These are phyloP conservation scores for Trissolcus basalis DNA, from an alignment of 1,140 invertebrate species.

Conservation along the genomic window DNA sequence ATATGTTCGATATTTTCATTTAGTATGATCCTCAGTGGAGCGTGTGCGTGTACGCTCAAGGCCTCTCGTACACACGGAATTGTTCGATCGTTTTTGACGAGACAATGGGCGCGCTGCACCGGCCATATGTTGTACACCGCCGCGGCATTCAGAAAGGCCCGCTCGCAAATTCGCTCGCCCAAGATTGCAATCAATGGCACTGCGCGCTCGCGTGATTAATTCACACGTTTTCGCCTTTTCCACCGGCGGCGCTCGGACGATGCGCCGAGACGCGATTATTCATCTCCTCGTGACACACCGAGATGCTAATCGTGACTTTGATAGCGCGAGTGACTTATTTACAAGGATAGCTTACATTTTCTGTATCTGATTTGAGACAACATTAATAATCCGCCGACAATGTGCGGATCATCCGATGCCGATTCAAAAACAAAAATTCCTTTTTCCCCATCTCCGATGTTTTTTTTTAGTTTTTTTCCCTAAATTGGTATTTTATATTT, in stretches of 20 bases:
- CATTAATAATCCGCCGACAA: slow-evolving; percentile 17
- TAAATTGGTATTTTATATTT: too few relatives aligned
- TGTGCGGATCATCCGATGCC: neutral
- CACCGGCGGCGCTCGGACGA: slow-evolving; percentile 3
- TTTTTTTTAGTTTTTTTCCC: neutral
- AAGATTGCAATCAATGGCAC: slow-evolving; percentile 15
- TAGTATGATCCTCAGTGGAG: slow-evolving; percentile 16
- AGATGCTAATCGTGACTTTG: slow-evolving; percentile 24
- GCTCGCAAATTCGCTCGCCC: neutral
- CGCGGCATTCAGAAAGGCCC: slow-evolving; percentile 11
- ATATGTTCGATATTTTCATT: slow-evolving; percentile 49
- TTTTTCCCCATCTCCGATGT: neutral
- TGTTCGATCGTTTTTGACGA: slow-evolving; percentile 40
- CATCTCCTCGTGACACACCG: slow-evolving; percentile 17
- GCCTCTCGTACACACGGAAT: slow-evolving; percentile 8
- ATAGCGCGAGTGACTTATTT: slow-evolving; percentile 33
- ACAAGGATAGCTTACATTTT: slow-evolving; percentile 23
- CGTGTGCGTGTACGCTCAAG: slow-evolving; percentile 16
- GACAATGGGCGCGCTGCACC: slow-evolving; percentile 17
- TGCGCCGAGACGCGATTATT: slow-evolving; percentile 11
- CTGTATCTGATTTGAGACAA: neutral
- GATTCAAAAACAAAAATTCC: neutral
- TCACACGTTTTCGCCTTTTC: slow-evolving; percentile 27
- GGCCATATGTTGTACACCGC: slow-evolving; percentile 11
- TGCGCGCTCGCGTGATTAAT: slow-evolving; percentile 21